These are phyloP conservation scores for Phycodurus eques DNA, from an alignment of 2,113 vertebrate species.

Conservation along the genomic window DNA sequence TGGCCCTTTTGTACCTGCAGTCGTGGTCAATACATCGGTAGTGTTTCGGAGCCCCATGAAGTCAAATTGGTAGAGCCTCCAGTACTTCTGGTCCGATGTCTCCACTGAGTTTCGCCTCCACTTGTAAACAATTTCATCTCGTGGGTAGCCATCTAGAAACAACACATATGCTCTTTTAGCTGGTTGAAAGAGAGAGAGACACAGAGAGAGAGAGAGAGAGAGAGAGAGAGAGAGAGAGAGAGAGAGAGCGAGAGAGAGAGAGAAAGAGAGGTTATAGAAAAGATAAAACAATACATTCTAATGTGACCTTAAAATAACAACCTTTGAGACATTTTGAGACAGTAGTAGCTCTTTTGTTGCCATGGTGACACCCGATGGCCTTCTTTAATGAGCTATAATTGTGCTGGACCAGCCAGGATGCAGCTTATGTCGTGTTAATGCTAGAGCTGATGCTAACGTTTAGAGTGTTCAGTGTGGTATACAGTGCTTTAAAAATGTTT, in stretches of 20 bases:
- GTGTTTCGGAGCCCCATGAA: conserved; percentile 95
- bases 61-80: conserved; percentile 96
- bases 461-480: not conserved
- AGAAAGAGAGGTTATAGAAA: too few relatives aligned
- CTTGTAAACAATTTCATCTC: conserved; percentile 93
- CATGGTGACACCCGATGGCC: not conserved
- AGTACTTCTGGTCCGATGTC: conserved; percentile 93
- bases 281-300: too few relatives aligned
- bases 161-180: conserved; percentile 27
- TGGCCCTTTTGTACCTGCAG: conserved; percentile 79
- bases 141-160: conserved; percentile 90
- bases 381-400: not conserved
- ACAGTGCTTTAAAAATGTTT: too few relatives aligned
- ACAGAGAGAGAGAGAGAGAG: not conserved
- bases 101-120: conserved; percentile 93
- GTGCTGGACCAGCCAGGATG: not conserved
- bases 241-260: not conserved
- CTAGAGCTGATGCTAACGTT: not conserved
- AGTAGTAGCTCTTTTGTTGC: not conserved
- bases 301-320: not conserved
- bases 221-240: too few relatives aligned
- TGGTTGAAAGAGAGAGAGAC: not conserved
- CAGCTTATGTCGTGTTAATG: not conserved
- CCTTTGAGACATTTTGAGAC: not conserved
- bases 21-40: conserved; percentile 84